phyloP scores from a whole-genome alignment of 2,113 vertebrate species.

The Ptilonorhynchus violaceus region DNA sequence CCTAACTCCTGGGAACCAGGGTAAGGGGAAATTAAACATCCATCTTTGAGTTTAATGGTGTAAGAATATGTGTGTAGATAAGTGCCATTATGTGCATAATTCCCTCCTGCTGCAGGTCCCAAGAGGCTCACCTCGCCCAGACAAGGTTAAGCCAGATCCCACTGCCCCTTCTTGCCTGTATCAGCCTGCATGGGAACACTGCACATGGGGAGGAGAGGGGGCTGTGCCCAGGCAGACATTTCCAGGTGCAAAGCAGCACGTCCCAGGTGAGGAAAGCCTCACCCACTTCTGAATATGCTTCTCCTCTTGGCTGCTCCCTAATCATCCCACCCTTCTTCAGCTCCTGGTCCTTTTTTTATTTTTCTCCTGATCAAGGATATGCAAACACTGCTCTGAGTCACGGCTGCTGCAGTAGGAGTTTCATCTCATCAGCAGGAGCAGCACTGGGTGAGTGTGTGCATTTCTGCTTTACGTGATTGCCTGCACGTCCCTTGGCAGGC shows the following conservation, averaged over 20 bases:
- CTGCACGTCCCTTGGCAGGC: conserved; percentile 57
- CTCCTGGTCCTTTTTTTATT: background rate
- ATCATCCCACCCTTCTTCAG: background rate
- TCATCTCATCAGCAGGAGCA: background rate
- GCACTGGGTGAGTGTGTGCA: background rate
- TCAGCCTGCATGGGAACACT: background rate
- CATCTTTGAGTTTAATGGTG: background rate
- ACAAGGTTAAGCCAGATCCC: background rate
- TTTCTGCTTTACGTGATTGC: conserved; percentile 36
- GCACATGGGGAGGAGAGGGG: background rate
- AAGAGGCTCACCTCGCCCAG: background rate
- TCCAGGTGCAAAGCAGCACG: conserved; percentile 41
- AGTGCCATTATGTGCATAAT: background rate
- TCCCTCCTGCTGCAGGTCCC: background rate
- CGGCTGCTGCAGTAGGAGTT: background rate
- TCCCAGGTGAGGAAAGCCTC: conserved; percentile 20
- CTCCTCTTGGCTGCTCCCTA: background rate
- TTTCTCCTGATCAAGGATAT: background rate
- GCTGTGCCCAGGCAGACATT: background rate
- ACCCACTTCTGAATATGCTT: background rate
- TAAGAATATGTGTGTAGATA: background rate
- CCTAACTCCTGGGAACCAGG: background rate
- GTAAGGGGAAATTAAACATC: background rate
- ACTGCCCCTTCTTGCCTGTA: background rate
- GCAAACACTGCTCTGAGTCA: conserved; percentile 42